A percentile compares a stretch with the other conserved stretches of the same genome.
phyloP scores from a whole-genome alignment of 2,113 vertebrate genomes.

The Gadus chalcogrammus region DNA sequence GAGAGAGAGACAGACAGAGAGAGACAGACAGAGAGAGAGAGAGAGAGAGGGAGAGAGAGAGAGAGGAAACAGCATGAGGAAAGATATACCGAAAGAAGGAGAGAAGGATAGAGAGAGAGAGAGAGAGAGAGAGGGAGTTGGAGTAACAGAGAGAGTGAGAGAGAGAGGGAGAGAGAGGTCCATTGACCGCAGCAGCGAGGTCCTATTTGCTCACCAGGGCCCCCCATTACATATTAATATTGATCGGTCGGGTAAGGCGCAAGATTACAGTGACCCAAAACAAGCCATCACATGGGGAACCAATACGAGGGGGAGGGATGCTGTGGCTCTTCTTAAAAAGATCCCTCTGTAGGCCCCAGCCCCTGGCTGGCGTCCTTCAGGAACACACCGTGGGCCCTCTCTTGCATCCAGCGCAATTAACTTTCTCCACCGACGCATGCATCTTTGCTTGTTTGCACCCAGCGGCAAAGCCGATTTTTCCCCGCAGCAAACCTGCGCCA shows the following conservation, averaged over 20 bases:
- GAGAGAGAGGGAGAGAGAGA: slow-evolving; percentile 51
- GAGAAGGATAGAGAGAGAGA: slow-evolving; percentile 57
- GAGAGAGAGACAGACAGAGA: slow-evolving; percentile 54
- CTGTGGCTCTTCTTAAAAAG: neutral
- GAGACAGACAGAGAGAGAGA: slow-evolving; percentile 51
- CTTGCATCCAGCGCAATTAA: too few species aligned
- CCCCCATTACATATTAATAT: slow-evolving; percentile 59
- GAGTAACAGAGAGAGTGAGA: slow-evolving; percentile 54
- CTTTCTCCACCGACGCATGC: too few species aligned
- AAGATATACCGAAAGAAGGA: too few species aligned
- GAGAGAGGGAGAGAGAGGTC: slow-evolving; percentile 53
- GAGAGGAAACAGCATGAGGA: too few species aligned
- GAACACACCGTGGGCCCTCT: too few species aligned
- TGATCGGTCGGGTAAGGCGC: slow-evolving; percentile 43
- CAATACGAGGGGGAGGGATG: slow-evolving; percentile 19
- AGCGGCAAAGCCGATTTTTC: too few species aligned
- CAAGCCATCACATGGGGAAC: slow-evolving; percentile 37
- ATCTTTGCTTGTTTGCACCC: too few species aligned
- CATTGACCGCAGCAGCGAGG: slow-evolving; percentile 52
- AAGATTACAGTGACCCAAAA: slow-evolving; percentile 40
- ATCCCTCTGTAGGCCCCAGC: neutral
- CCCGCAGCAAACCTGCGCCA: too few species aligned
- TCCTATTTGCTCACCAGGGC: slow-evolving; percentile 46
- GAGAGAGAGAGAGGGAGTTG: slow-evolving; percentile 53
- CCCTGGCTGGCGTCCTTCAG: too few species aligned